These are phyloP conservation scores for Operophtera brumata DNA, from an alignment of 2,888 invertebrate genomes.

Conservation along the genomic window DNA sequence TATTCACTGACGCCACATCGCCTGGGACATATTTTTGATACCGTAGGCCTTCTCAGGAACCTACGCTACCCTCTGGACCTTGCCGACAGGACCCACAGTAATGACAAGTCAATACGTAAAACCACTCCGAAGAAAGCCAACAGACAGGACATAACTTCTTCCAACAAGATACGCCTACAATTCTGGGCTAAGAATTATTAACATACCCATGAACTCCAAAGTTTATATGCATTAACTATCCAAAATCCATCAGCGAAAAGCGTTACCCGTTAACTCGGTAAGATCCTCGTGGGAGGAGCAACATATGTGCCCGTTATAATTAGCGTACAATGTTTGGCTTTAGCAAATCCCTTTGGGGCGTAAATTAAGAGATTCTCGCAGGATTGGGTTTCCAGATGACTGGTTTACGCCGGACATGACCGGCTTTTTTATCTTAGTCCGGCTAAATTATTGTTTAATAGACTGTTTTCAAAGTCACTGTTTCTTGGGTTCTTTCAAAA, in stretches of 20 bases:
- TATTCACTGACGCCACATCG: too few species aligned
- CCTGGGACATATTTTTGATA: too few species aligned
- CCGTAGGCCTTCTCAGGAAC: too few species aligned
- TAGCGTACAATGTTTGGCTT: constrained; percentile 81
- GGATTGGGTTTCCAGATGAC: constrained; percentile 21
- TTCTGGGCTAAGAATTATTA: too few species aligned
- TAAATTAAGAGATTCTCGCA: constrained; percentile 78
- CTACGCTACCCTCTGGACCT: too few species aligned
- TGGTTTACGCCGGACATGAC: neutral
- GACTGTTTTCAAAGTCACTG: too few species aligned
- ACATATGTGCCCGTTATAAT: constrained; percentile 79
- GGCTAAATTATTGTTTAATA: neutral
- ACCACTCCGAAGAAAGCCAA: too few species aligned
- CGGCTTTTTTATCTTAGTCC: neutral
- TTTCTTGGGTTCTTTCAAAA: too few species aligned
- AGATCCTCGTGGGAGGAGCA: constrained; percentile 72
- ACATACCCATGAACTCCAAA: constrained; percentile 2
- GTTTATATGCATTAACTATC: neutral
- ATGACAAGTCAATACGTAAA: too few species aligned
- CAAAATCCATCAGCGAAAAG: constrained; percentile 33
- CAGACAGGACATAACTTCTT: too few species aligned
- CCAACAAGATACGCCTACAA: too few species aligned
- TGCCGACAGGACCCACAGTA: too few species aligned
- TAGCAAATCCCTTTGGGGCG: constrained; percentile 79
- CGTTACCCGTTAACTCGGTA: constrained; percentile 61